Evolutionary conservation across 2,888 invertebrate species (phyloP), one percentile per base, ranked within the genome.

Genomic region (Thymelicus sylvestris): DNA sequence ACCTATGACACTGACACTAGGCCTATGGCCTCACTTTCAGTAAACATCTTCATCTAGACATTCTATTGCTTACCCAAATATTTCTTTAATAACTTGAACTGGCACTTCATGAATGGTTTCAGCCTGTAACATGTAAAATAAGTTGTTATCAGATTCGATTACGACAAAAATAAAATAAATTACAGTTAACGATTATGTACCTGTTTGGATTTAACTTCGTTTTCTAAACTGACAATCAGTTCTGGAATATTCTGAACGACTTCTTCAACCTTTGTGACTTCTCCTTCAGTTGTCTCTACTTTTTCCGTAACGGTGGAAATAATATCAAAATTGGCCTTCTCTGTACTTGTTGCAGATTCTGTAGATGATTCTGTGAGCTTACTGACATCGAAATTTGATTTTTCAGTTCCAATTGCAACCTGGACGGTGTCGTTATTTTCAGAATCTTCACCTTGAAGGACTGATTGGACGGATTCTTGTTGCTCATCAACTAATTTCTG

Each of bases 241-340:
- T 89, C 89, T 50, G 86, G 90, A 41, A 91, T 87, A 67, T 87
- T 90, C 44, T 86, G 83, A 0, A 84, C 83, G 31, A 78, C 80
- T 52, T 77, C 77, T 72, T 79, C 82, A 0, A 78, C 78, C 0
- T 76, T 66, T 44, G 81, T 77, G 0, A 80, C 74, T 55, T 80
- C 77, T 70, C 73, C 73, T 55, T 73, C 70, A 0, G 72, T 73
- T 0, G 67, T 50, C 44, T 72, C 63, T 59, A 73, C 47, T 24
- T 48, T 65, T 65, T 70, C 50, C 38, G 65, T 41, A 0, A 70
- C 69, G 8, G 41, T 19, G 12, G 68, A 47, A 59, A 64, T 31
- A 19, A 64, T 13, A n/a, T 64, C 69, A 41, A 59, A 50, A n/a
- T 48, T 60, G 5, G 69, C 59, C 12, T 65, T 39, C 31, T 69